phyloP scores from a whole-genome alignment of 2,888 invertebrate species.

The Ethmia dodecea region DNA sequence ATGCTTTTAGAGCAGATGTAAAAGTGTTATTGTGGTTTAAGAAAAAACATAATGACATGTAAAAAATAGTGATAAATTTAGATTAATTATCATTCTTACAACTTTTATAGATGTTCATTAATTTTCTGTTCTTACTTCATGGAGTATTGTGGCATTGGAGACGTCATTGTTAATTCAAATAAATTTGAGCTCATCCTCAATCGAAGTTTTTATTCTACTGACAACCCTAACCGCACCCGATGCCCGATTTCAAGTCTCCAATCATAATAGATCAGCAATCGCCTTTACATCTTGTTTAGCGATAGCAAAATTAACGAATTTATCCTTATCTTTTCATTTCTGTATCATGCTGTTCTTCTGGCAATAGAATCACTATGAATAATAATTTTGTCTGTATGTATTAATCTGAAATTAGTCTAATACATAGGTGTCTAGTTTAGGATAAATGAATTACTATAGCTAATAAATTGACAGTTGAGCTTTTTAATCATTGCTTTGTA shows the following conservation, averaged over 20 bases:
- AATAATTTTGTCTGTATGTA: constrained; percentile 37
- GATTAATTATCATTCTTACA: constrained; percentile 77
- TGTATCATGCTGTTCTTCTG: too few species aligned
- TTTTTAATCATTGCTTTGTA: constrained; percentile 62
- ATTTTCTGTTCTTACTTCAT: constrained; percentile 76
- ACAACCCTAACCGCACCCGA: too few species aligned
- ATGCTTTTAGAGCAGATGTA: constrained; percentile 74
- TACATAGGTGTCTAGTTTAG: constrained; percentile 58
- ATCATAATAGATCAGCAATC: too few species aligned
- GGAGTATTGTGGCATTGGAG: constrained; percentile 76
- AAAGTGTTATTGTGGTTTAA: constrained; percentile 77
- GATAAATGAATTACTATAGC: constrained; percentile 54
- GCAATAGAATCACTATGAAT: constrained; percentile 2
- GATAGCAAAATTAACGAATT: too few species aligned
- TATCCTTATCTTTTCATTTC: too few species aligned
- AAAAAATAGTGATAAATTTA: constrained; percentile 76
- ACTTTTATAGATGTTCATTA: constrained; percentile 78
- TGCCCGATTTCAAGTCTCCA: too few species aligned
- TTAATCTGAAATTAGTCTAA: constrained; percentile 43
- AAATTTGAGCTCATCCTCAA: constrained; percentile 75
- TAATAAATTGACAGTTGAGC: constrained; percentile 57
- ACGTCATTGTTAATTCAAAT: constrained; percentile 77
- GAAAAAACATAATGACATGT: constrained; percentile 76
- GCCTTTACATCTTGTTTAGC: too few species aligned
- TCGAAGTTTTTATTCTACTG: constrained; percentile 66